Evolutionary conservation across 2,888 invertebrate species (phyloP), one percentile per base, ranked within the genome.

Genomic region (Oscheius onirici): DNA sequence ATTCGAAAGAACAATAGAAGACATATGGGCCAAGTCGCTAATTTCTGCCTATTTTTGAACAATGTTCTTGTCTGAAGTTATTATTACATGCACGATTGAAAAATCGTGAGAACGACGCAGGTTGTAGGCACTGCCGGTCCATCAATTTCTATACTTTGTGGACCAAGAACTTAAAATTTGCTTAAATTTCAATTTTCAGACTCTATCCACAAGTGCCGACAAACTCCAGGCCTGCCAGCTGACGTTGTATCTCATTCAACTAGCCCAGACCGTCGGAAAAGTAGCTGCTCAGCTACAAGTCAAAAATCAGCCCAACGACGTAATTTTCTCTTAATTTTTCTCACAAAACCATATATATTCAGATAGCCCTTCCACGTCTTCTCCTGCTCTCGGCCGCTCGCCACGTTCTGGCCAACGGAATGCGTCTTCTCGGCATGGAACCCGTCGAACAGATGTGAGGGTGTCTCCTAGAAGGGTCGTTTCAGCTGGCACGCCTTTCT

Each of bases 341-440:
- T 24, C 34, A 22, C n/a, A 15, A 43, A 15, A 17, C 2, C 17
- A n/a, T 20, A 3, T 15, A n/a, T n/a, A n/a, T 43, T 54, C 60
- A 75, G 69, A 40, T 77, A 2, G 85, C 86, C 0, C 65, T 78
- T n/a, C 81, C 82, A 3, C 80, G 86, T 26, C 74, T 86, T 26
- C 71, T 86, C 10, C 70, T 86, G 8, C 77, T 86, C 44, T 73
- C 77, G 5, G 78, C 84, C 3, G 77, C 82, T 5, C 80, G 81
- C 10, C 74, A 76, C n/a, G 83, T 85, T 2, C 73, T 86, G 20
- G 74, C 75, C 40, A 80, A 86, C 43, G 83, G 83, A n/a, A 80
- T 86, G 73, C 58, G 28, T 2, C 55, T 86, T 41, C 71, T 86
- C 10, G 86, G 86, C 15, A 74, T 86, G 43, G 57, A 71, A 3